Evolutionary conservation across 1,140 invertebrate species (phyloP).

Genomic region (Orchesella cincta): DNA sequence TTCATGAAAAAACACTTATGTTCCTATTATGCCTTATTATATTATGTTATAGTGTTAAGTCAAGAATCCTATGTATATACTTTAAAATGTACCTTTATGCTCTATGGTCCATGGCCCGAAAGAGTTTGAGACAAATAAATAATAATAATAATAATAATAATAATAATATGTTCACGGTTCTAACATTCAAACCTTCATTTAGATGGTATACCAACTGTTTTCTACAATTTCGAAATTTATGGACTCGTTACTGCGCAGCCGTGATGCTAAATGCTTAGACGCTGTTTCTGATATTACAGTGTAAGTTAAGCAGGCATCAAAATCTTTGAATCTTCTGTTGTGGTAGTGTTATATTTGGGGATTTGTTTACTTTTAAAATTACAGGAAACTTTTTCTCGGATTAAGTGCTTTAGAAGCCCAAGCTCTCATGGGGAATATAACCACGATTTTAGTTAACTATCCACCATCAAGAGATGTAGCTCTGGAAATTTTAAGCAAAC

Average conservation of each 20-base stretch:
- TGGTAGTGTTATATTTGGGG: not conserved
- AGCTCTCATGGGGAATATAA: constrained; percentile 28
- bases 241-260: not conserved
- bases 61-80: too few relatives aligned
- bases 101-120: too few relatives aligned
- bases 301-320: not conserved
- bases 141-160: not conserved
- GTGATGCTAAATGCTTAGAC: constrained; percentile 5
- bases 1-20: too few relatives aligned
- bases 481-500: constrained; percentile 35
- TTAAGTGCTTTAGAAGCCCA: constrained; percentile 18
- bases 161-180: not conserved
- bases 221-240: constrained; percentile 31
- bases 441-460: constrained; percentile 30
- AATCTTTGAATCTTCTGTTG: not conserved
- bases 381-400: constrained; percentile 36
- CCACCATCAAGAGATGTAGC: constrained; percentile 9
- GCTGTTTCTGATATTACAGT: not conserved
- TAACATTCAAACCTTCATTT: too few relatives aligned
- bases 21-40: too few relatives aligned
- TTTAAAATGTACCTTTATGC: too few relatives aligned
- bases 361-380: not conserved
- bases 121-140: too few relatives aligned
- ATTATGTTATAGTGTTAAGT: too few relatives aligned
- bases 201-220: constrained; percentile 40